Base-by-base conservation (phyloP, 2,888 invertebrate genomes). In the Tipula confusa region DNA sequence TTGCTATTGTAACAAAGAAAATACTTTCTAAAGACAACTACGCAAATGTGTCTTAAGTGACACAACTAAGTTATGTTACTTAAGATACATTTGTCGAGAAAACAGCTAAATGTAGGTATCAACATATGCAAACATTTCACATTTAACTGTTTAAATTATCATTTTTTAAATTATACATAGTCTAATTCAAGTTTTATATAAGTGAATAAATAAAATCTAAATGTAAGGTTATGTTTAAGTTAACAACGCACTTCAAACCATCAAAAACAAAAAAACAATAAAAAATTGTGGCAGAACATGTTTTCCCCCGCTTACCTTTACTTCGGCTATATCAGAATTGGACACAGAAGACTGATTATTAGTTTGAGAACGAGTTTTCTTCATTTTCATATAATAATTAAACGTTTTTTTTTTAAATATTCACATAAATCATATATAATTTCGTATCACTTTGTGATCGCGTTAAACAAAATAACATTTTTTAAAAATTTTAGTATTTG, bases 341-440 rank as follows among this genome's bases (percentile, higher is more conserved):
- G n/a, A 2, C 3, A 3, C 33, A 9, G 33, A 33, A 9, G 6
- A 7, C 3, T 31, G n/a, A 15, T 15, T 43, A 15, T 15, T 43
- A 3, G 89, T 89, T 86, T 89, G 89, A 82, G 89, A 89, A 84
- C 89, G 88, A 85, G 89, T 89, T 85, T 89, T 89, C 86, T 89
- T 88, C 89, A 89, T 89, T 84, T 0, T 43, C 15, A 43, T 6
- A 15, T 43, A n/a, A n/a, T 4, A n/a, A 43, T n/a, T n/a, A 43
- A 43, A 4, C n/a, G 15, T 43, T n/a, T 43, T 15, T 43, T 15
- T 15, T 43, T 43, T 15, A 43, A 43, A n/a, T n/a, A n/a, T 43
- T 43, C 4, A 43, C 15, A 43, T 5, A 43, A 43, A 43, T 6
- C 15, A 15, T 15, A 1, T 2, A 43, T 43, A 36, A 36, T 36